Percentiles rank a stretch among this genome's conserved stretches.
Evolutionary conservation across 1,140 invertebrate genomes (phyloP).

Genomic region (Penaeus japonicus): DNA sequence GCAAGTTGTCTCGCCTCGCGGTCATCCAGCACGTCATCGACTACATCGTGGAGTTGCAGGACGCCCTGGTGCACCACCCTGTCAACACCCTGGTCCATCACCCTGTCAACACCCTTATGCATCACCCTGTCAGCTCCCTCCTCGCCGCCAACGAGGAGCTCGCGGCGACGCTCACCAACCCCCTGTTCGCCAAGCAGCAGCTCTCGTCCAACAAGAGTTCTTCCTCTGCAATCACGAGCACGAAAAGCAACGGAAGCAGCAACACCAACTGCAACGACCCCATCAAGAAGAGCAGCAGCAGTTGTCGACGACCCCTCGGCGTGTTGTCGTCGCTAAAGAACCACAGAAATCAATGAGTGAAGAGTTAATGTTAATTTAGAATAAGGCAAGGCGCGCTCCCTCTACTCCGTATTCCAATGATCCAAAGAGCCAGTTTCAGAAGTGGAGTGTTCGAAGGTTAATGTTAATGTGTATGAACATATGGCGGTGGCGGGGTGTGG

Average conservation of each 20-base stretch:
- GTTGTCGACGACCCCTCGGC: slow-evolving; percentile 29
- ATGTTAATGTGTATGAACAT: slow-evolving; percentile 20
- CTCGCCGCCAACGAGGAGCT: neutral
- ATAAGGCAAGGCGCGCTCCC: neutral
- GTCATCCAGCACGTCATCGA: slow-evolving; percentile 49
- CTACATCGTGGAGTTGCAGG: slow-evolving; percentile 47
- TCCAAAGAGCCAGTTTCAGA: neutral
- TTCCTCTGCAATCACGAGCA: neutral
- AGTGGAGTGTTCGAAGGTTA: neutral
- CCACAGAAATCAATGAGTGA: slow-evolving; percentile 36
- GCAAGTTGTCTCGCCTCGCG: slow-evolving; percentile 36
- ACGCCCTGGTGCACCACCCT: slow-evolving; percentile 44
- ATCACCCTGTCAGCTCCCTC: slow-evolving; percentile 1
- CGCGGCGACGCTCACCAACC: slow-evolving; percentile 18
- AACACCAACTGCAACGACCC: neutral
- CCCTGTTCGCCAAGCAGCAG: slow-evolving; percentile 14
- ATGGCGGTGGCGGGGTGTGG: slow-evolving; percentile 21
- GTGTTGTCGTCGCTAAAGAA: slow-evolving; percentile 47
- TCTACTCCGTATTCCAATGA: neutral
- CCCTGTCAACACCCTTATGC: slow-evolving; percentile 19
- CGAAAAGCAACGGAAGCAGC: neutral
- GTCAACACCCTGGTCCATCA: slow-evolving; percentile 42
- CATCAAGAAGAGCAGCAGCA: slow-evolving; percentile 29
- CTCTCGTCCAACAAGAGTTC: neutral
- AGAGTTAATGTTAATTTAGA: neutral